Percentiles rank a stretch among this genome's conserved stretches.
phyloP scores from a whole-genome alignment of 2,113 vertebrate species.

The Brachypteracias leptosomus region DNA sequence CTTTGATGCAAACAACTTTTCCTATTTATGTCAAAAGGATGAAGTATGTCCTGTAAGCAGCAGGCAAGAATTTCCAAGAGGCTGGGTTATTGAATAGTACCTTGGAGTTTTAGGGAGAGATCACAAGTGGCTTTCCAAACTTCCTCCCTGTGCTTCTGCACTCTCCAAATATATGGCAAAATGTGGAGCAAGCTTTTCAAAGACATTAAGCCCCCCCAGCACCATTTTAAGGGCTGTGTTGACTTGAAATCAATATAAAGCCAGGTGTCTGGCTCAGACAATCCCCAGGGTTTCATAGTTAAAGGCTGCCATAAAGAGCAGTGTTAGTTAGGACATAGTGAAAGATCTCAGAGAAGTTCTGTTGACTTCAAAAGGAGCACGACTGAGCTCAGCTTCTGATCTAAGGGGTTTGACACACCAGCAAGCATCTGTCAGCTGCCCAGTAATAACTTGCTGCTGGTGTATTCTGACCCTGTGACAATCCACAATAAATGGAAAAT shows the following conservation, averaged over 20 bases:
- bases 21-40: background rate
- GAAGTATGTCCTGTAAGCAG: background rate
- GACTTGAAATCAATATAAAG: background rate
- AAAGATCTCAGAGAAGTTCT: background rate
- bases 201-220: background rate
- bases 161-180: background rate
- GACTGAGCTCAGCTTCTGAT: background rate
- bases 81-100: background rate
- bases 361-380: background rate
- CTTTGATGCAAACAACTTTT: constrained; percentile 2
- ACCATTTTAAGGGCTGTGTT: background rate
- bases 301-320: background rate
- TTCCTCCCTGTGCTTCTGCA: background rate
- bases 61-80: background rate
- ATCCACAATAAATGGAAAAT: background rate
- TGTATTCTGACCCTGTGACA: background rate
- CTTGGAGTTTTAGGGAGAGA: background rate
- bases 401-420: background rate
- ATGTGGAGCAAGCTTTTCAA: background rate
- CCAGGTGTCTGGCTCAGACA: background rate
- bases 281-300: background rate
- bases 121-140: background rate
- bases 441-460: background rate
- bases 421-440: background rate
- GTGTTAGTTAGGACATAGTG: background rate